Conservation (phyloP, 2,797 vertebrate genomes). For the Gallinago nigripennis region DNA sequence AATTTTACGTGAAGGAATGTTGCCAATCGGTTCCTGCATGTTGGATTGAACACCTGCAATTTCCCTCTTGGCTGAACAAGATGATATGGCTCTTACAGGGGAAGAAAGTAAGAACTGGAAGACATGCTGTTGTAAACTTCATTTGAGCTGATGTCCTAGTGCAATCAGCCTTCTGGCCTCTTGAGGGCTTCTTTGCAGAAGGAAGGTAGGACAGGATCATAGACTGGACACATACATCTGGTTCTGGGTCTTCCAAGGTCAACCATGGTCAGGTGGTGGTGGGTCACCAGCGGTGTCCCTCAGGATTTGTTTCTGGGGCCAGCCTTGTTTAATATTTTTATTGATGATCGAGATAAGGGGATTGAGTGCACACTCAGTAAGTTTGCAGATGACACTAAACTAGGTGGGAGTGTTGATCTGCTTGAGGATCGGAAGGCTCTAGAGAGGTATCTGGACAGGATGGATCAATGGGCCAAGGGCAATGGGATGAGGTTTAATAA, state of each 20-base stretch:
- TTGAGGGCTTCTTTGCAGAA: neutral
- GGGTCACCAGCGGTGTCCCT: too few relatives aligned
- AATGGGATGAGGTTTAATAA: too few relatives aligned
- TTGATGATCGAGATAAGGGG: too few relatives aligned
- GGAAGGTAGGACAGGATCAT: neutral
- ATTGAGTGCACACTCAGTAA: too few relatives aligned
- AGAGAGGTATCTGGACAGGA: too few relatives aligned
- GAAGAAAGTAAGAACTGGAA: neutral
- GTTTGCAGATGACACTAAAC: too few relatives aligned
- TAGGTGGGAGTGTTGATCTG: too few relatives aligned
- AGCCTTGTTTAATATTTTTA: too few relatives aligned
- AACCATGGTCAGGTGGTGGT: rapidly evolving
- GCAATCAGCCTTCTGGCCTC: neutral
- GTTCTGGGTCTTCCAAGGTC: neutral
- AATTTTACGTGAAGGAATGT: neutral
- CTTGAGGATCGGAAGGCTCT: too few relatives aligned
- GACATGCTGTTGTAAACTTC: neutral
- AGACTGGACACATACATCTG: rapidly evolving
- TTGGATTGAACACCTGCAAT: slow-evolving; percentile 48
- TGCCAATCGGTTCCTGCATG: neutral
- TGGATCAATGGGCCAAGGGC: too few relatives aligned
- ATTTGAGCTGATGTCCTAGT: neutral
- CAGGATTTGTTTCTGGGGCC: too few relatives aligned
- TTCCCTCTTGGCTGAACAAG: slow-evolving; percentile 27
- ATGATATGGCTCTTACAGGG: neutral